A percentile compares a stretch with the other conserved stretches of the same genome.
Conservation (phyloP, 2,113 vertebrate species). For the Chloropsis cyanopogon region DNA sequence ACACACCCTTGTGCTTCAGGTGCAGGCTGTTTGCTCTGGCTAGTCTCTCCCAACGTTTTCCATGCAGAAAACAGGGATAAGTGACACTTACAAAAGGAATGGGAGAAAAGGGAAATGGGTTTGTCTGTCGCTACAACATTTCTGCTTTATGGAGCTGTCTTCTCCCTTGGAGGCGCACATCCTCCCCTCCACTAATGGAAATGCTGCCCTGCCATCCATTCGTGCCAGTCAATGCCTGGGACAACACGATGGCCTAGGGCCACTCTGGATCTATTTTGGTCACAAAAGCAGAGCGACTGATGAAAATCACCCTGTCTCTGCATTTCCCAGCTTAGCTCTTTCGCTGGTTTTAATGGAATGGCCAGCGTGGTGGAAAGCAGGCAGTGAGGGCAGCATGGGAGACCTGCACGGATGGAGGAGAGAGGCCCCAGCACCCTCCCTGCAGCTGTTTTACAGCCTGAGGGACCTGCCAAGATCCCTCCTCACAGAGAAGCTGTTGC, state of each 20-base stretch:
- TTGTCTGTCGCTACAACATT: neutral
- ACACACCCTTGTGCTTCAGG: neutral
- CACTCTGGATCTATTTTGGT: neutral
- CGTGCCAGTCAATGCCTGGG: slow-evolving; percentile 11
- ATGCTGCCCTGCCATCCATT: neutral
- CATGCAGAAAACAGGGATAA: neutral
- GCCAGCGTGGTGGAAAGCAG: neutral
- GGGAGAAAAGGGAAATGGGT: neutral
- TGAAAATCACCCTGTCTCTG: neutral
- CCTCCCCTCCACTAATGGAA: slow-evolving; percentile 7
- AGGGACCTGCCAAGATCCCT: neutral
- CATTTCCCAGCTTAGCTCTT: neutral
- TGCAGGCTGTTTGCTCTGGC: neutral
- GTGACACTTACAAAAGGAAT: neutral
- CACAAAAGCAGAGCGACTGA: slow-evolving; percentile 1
- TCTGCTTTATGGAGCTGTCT: neutral
- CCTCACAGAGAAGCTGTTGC: neutral
- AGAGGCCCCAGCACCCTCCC: neutral
- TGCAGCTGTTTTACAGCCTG: neutral
- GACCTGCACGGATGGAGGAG: neutral
- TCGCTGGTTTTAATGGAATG: neutral
- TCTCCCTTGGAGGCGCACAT: rapidly evolving
- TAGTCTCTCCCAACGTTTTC: neutral
- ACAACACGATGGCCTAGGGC: neutral
- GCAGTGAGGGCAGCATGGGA: rapidly evolving